These are phyloP conservation scores for Manacus vitellinus DNA, from an alignment of 2,113 vertebrate genomes.

Conservation along the genomic window DNA sequence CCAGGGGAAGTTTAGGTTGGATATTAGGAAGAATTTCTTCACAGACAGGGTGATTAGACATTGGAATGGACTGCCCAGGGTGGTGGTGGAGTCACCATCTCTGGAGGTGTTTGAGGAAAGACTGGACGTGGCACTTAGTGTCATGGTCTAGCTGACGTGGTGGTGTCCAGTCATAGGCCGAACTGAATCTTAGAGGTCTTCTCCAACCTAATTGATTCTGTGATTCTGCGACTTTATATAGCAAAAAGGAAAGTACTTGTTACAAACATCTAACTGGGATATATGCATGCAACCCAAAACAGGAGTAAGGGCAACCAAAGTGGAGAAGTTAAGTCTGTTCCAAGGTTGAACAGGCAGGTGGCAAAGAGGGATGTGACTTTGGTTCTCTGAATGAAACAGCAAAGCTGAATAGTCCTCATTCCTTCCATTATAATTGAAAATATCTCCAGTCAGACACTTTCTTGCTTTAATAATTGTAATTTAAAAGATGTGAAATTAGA, in stretches of 20 bases:
- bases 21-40: neutral
- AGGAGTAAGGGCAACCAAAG: neutral
- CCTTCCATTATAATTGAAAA: neutral
- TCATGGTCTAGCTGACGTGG: rapidly evolving
- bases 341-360: neutral
- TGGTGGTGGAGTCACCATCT: neutral
- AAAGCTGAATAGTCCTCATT: neutral
- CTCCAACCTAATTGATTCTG: neutral
- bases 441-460: neutral
- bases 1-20: neutral
- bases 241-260: neutral
- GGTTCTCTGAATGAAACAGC: neutral
- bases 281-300: neutral
- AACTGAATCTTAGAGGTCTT: neutral
- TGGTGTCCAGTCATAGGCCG: neutral
- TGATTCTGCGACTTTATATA: neutral
- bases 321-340: neutral
- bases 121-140: neutral
- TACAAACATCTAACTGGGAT: neutral
- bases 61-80: neutral
- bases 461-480: neutral
- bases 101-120: neutral
- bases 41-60: neutral
- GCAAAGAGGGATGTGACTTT: neutral
- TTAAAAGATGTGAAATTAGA: neutral